phyloP scores from a whole-genome alignment of 2,797 vertebrate species.

The Chelonia mydas region DNA sequence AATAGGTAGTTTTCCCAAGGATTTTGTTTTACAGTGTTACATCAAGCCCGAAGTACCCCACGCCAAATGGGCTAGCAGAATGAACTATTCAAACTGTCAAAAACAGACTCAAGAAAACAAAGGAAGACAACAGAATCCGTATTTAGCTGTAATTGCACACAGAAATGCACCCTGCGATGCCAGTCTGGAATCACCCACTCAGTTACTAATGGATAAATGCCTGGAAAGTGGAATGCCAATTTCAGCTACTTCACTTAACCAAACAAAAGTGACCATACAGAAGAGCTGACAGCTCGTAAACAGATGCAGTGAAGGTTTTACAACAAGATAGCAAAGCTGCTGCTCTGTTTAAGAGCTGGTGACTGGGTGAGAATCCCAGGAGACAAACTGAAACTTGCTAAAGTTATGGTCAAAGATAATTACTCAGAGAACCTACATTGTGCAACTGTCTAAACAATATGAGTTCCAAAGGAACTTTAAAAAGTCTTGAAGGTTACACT shows the following conservation, averaged over 20 bases:
- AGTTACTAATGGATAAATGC: background rate
- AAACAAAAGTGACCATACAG: conserved; percentile 23
- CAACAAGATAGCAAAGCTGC: background rate
- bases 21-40: conserved; percentile 40
- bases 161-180: conserved; percentile 25
- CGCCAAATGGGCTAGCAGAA: conserved; percentile 27
- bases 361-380: background rate
- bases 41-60: conserved; percentile 23
- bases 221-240: background rate
- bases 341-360: background rate
- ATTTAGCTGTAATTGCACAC: conserved; percentile 13
- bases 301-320: conserved; percentile 16
- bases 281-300: conserved; percentile 38
- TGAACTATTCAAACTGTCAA: background rate
- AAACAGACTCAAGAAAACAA: background rate
- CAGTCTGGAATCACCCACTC: background rate
- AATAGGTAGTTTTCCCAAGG: conserved; percentile 5
- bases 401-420: background rate
- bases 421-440: background rate
- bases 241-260: conserved; percentile 14
- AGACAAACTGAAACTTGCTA: background rate
- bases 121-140: background rate
- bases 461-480: background rate
- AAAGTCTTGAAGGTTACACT: conserved; percentile 24
- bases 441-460: background rate